Percentiles rank a stretch among this genome's conserved stretches.
These are phyloP conservation scores for Pasiphila rectangulata DNA, from an alignment of 2,888 invertebrate species.

Conservation along the genomic window DNA sequence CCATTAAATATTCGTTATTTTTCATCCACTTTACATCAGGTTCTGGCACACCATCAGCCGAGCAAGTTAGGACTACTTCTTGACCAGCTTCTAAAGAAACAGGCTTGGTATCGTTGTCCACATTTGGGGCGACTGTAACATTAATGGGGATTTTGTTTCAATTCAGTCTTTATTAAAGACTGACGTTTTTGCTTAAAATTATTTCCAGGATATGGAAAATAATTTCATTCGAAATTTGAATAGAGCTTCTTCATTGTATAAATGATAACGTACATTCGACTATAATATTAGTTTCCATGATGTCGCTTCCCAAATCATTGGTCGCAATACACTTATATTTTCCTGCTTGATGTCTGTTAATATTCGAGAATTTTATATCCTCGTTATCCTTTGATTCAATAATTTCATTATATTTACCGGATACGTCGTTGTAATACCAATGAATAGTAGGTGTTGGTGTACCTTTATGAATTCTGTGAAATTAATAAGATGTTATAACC, in stretches of 20 bases:
- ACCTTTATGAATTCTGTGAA: slow-evolving; percentile 13
- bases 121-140: slow-evolving; percentile 9
- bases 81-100: background rate
- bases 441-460: slow-evolving; percentile 8
- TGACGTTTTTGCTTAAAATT: too few relatives aligned
- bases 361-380: background rate
- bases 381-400: background rate
- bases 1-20: background rate
- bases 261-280: slow-evolving; percentile 18
- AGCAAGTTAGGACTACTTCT: slow-evolving; percentile 7
- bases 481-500: background rate
- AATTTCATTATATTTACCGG: slow-evolving; percentile 4
- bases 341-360: slow-evolving; percentile 2
- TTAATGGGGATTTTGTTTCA: too few relatives aligned
- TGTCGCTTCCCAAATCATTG: slow-evolving; percentile 7
- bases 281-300: slow-evolving; percentile 1
- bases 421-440: slow-evolving; percentile 9
- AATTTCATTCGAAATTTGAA: background rate
- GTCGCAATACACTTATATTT: slow-evolving; percentile 12
- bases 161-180: too few relatives aligned
- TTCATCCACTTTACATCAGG: slow-evolving; percentile 11
- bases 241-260: too few relatives aligned
- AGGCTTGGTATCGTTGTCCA: slow-evolving; percentile 1
- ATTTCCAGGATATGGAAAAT: too few relatives aligned
- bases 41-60: slow-evolving; percentile 8